Percentiles rank a stretch among this genome's conserved stretches.
phyloP scores from a whole-genome alignment of 2,888 invertebrate species.

The Conchocele bisecta region DNA sequence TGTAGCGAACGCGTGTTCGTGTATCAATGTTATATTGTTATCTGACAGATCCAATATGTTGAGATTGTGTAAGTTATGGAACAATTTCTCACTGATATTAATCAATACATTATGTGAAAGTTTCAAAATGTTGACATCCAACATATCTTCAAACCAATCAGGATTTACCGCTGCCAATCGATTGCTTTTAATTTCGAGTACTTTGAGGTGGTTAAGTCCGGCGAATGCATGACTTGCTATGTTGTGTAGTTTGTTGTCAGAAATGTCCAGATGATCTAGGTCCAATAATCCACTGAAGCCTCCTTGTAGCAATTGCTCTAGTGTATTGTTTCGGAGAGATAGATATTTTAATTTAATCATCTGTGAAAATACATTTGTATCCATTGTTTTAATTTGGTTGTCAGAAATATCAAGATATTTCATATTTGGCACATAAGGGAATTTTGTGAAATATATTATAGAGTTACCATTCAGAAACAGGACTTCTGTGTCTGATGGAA shows the following conservation, averaged over 20 bases:
- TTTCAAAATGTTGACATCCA: slow-evolving; percentile 86
- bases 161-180: slow-evolving; percentile 77
- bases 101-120: slow-evolving; percentile 79
- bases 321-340: slow-evolving; percentile 92
- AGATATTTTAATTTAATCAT: slow-evolving; percentile 90
- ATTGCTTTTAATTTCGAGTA: slow-evolving; percentile 80
- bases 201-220: slow-evolving; percentile 86
- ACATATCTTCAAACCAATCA: slow-evolving; percentile 84
- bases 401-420: slow-evolving; percentile 92
- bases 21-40: slow-evolving; percentile 49
- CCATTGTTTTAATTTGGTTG: slow-evolving; percentile 91
- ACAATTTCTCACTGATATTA: slow-evolving; percentile 84
- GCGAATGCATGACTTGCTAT: slow-evolving; percentile 93
- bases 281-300: slow-evolving; percentile 80
- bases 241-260: slow-evolving; percentile 90
- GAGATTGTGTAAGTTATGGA: slow-evolving; percentile 89
- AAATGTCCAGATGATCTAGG: slow-evolving; percentile 90
- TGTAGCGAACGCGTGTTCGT: slow-evolving; percentile 46
- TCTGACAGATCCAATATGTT: slow-evolving; percentile 84
- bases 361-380: slow-evolving; percentile 92
- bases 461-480: slow-evolving; percentile 78
- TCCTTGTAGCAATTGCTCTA: slow-evolving; percentile 84
- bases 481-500: slow-evolving; percentile 79
- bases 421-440: slow-evolving; percentile 86
- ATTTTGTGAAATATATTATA: slow-evolving; percentile 74